These are phyloP conservation scores for Diarsia mendica DNA, from an alignment of 2,888 invertebrate genomes.

Conservation along the genomic window DNA sequence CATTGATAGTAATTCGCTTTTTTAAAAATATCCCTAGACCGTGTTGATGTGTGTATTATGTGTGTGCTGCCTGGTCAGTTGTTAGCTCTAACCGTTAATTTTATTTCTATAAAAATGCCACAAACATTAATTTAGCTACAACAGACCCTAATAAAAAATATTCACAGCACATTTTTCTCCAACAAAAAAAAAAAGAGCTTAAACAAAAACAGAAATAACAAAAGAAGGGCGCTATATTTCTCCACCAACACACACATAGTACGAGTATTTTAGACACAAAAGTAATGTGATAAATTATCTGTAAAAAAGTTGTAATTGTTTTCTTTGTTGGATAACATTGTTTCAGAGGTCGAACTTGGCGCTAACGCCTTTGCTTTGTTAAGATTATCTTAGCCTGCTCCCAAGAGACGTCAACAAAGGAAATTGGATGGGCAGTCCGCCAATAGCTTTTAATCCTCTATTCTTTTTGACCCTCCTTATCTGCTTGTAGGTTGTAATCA, in stretches of 20 bases:
- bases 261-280: constrained; percentile 68
- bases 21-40: too few relatives aligned
- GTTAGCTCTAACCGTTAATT: background rate
- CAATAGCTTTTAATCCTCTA: constrained; percentile 88
- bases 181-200: constrained; percentile 21
- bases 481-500: constrained; percentile 84
- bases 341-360: constrained; percentile 75
- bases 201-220: constrained; percentile 60
- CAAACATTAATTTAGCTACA: background rate
- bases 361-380: constrained; percentile 85
- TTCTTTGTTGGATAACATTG: constrained; percentile 76
- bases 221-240: constrained; percentile 54
- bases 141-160: constrained; percentile 22
- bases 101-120: background rate
- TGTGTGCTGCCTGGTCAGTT: background rate
- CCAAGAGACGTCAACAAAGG: constrained; percentile 89
- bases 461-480: constrained; percentile 88
- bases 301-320: constrained; percentile 81
- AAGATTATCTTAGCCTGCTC: constrained; percentile 87
- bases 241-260: constrained; percentile 66
- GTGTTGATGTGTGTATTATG: too few relatives aligned
- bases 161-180: constrained; percentile 23
- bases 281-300: constrained; percentile 74
- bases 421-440: constrained; percentile 90
- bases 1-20: too few relatives aligned